Base-by-base conservation (phyloP, 2,888 invertebrate genomes). In the Enchytraeus crypticus region DNA sequence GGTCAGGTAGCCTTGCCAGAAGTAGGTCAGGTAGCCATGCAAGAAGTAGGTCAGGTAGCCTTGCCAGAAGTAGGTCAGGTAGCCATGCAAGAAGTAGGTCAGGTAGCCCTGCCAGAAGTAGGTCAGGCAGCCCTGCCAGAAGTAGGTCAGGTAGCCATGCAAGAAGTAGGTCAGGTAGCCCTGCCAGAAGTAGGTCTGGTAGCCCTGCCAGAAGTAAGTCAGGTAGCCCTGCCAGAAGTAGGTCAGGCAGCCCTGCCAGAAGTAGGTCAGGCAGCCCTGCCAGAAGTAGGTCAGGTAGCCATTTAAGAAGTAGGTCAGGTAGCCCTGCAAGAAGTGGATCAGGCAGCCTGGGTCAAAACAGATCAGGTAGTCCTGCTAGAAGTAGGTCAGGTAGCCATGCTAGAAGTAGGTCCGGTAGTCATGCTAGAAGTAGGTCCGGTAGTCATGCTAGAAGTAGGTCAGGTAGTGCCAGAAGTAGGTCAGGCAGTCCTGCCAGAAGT, bases 141-240 rank as follows among this genome's bases (percentile, higher is more conserved):
- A 65, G 68, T 32, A 38, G 63, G 29, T 59, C 65, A 18, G 57
- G 56, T 63, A 69, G 60, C 60, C 69, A 57, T 59, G 63, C 23
- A 21, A 56, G 53, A 43, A 61, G 61, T 59, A 59, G 51, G 58
- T 53, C 43, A 54, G 59, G 27, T 57, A 66, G 32, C 49, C 49
- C 57, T 43, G 53, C 2, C 18, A 26, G 51, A 23, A 54, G 56
- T 56, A 11, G 38, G 21, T 34, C 60, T 55, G 45, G 46, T 14
- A 47, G 57, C 47, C 30, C 57, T 33, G 30, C 21, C 30, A 53
- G 57, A 49, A 60, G 60, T 56, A 34, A 53, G n/a, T 54, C 65
- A 8, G 64, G 62, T n/a, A 64, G 64, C 32, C 53, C 51, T 43
- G 32, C 30, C n/a, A 18, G 54, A 29, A 55, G 57, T 38, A 43